Evolutionary conservation across 2,113 vertebrate genomes (phyloP).

Genomic region (Lathamus discolor): DNA sequence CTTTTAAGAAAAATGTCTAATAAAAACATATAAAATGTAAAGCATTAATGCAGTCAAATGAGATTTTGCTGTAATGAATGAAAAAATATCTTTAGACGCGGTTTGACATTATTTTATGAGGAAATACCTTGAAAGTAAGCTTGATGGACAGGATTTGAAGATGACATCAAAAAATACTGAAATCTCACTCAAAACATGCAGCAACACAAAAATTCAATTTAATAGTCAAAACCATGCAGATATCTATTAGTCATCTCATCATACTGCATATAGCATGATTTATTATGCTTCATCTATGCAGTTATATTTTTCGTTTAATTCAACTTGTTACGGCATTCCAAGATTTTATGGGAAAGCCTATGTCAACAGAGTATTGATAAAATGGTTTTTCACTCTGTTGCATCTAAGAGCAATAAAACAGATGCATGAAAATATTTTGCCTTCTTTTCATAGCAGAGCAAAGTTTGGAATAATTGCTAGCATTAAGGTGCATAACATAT

Average conservation of each 20-base stretch:
- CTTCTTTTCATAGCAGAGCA: background rate
- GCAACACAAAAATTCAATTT: background rate
- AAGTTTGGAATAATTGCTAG: background rate
- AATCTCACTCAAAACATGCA: background rate
- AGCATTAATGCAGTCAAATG: background rate
- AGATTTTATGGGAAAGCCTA: background rate
- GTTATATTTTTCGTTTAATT: conserved; percentile 7
- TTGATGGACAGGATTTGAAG: background rate
- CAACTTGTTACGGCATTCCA: background rate
- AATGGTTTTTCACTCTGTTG: background rate
- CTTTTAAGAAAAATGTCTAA: background rate
- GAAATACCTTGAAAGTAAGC: background rate
- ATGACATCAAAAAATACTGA: background rate
- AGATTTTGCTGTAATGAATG: background rate
- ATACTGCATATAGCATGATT: background rate
- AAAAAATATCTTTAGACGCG: background rate
- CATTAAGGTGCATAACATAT: background rate
- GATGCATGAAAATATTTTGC: background rate
- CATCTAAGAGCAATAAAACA: conserved; percentile 5
- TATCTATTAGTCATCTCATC: background rate
- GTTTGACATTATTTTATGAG: background rate
- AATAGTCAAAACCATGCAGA: background rate
- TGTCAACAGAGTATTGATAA: background rate
- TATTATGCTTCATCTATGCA: background rate
- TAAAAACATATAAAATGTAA: background rate